phyloP scores from a whole-genome alignment of 2,113 vertebrate genomes.

The Caloenas nicobarica region DNA sequence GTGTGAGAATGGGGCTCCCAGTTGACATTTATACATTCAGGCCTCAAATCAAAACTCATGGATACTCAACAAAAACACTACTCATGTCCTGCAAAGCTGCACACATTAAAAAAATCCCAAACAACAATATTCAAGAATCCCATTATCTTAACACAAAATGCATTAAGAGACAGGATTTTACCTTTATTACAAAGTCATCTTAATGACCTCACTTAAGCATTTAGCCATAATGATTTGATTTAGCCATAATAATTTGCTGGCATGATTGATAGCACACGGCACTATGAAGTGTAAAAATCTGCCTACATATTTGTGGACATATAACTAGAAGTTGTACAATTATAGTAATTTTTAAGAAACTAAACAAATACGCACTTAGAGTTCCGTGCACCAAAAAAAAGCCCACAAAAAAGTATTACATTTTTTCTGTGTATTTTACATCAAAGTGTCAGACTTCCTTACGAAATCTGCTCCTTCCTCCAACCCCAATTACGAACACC shows the following conservation, averaged over 20 bases:
- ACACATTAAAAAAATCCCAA: neutral
- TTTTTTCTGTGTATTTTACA: neutral
- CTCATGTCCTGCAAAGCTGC: neutral
- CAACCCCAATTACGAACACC: neutral
- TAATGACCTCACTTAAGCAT: rapidly evolving
- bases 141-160: neutral
- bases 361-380: rapidly evolving
- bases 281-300: too few relatives aligned
- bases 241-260: neutral
- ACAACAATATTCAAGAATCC: neutral
- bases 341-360: neutral
- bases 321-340: rapidly evolving
- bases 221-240: neutral
- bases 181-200: neutral
- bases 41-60: neutral
- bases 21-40: neutral
- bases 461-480: neutral
- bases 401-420: too few relatives aligned
- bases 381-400: neutral
- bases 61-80: neutral
- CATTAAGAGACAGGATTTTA: too few relatives aligned
- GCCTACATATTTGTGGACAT: rapidly evolving
- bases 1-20: neutral
- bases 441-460: neutral
- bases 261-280: rapidly evolving